Percentiles rank a stretch among this genome's conserved stretches.
phyloP scores from a whole-genome alignment of 2,113 vertebrate species.

The Pollachius pollachius region DNA sequence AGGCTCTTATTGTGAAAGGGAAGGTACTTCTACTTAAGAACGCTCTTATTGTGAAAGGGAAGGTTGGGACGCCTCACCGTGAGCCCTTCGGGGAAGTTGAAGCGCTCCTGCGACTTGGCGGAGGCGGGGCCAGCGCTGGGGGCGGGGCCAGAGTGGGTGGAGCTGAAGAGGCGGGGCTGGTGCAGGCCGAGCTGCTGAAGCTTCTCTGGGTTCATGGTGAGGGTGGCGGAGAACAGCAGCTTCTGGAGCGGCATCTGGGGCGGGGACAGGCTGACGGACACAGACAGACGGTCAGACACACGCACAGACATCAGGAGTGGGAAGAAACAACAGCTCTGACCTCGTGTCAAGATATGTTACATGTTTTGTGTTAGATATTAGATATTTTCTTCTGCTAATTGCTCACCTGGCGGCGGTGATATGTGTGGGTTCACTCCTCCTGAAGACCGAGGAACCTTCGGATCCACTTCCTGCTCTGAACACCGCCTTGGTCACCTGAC shows the following conservation, averaged over 20 bases:
- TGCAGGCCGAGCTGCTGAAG: constrained; percentile 87
- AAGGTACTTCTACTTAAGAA: too few relatives aligned
- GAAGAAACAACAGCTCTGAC: not conserved
- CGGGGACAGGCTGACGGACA: constrained; percentile 70
- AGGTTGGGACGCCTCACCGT: constrained; percentile 68
- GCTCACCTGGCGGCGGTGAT: constrained; percentile 84
- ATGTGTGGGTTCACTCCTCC: constrained; percentile 64
- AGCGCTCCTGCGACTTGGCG: constrained; percentile 57
- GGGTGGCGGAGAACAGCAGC: constrained; percentile 92
- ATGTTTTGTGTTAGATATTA: too few relatives aligned
- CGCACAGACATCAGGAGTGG: too few relatives aligned
- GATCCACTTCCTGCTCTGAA: constrained; percentile 46
- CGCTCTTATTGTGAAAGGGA: too few relatives aligned
- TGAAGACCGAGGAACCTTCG: constrained; percentile 62
- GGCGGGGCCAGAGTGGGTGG: not conserved
- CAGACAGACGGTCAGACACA: too few relatives aligned
- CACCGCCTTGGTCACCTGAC: constrained; percentile 80
- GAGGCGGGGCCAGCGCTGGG: not conserved
- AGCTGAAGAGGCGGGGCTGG: constrained; percentile 88
- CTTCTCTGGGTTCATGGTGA: constrained; percentile 93
- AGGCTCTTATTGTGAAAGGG: too few relatives aligned
- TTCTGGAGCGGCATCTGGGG: constrained; percentile 91
- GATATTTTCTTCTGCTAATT: too few relatives aligned
- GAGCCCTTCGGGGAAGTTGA: constrained; percentile 82
- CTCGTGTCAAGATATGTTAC: too few relatives aligned